Conservation (phyloP, 2,113 vertebrate genomes). For the Anser cygnoides region DNA sequence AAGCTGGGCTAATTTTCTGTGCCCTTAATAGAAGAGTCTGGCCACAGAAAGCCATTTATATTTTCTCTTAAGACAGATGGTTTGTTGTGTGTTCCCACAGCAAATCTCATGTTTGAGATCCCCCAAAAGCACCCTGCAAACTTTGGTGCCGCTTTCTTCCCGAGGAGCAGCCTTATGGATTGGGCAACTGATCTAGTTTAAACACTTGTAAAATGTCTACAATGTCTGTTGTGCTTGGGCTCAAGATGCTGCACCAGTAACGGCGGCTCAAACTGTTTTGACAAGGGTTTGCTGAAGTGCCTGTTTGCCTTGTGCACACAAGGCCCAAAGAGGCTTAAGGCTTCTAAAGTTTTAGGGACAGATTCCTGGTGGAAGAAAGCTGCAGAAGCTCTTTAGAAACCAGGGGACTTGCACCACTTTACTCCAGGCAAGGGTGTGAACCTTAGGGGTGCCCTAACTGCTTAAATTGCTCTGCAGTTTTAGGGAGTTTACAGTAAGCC, state of each 20-base stretch:
- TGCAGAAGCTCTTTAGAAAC: neutral
- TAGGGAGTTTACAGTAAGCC: conserved; percentile 61
- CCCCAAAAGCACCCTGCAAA: neutral
- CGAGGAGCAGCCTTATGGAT: neutral
- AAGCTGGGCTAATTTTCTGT: neutral
- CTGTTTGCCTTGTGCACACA: neutral
- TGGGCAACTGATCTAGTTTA: neutral
- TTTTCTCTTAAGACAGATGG: fast-evolving
- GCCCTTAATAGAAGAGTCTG: neutral
- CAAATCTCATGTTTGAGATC: neutral
- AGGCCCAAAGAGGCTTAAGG: conserved; percentile 42
- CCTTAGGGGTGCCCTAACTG: neutral
- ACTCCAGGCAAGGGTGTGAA: neutral
- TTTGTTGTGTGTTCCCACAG: fast-evolving
- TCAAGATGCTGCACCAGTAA: neutral
- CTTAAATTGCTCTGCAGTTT: conserved; percentile 64
- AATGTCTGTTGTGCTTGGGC: neutral
- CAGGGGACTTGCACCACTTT: neutral
- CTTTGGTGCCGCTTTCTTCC: neutral
- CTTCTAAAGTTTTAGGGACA: conserved; percentile 19
- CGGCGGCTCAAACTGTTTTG: neutral
- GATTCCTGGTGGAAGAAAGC: neutral
- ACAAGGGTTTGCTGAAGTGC: conserved; percentile 22
- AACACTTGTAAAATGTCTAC: neutral
- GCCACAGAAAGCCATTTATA: neutral